Conservation (phyloP, 2,113 vertebrate genomes). For the Bombycilla garrulus region DNA sequence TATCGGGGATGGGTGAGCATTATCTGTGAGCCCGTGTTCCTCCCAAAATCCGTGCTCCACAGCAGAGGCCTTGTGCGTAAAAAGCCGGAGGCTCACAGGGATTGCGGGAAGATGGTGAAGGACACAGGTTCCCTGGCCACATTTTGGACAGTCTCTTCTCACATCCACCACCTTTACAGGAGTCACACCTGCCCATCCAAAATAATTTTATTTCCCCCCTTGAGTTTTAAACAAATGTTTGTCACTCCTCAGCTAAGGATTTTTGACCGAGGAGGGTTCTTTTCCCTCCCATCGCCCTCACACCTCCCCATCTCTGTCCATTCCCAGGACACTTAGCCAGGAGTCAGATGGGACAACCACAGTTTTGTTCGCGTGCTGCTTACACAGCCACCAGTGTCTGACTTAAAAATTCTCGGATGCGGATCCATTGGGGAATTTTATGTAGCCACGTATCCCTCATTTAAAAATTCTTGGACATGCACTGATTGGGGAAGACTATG, state of each 20-base stretch:
- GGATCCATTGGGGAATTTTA: background rate
- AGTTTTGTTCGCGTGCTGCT: too few relatives aligned
- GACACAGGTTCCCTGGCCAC: background rate
- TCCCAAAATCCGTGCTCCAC: rapidly evolving
- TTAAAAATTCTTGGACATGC: rapidly evolving
- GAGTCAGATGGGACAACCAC: rapidly evolving
- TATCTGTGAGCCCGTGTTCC: rapidly evolving
- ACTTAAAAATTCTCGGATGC: background rate
- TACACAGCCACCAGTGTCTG: rapidly evolving
- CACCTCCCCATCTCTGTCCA: rapidly evolving
- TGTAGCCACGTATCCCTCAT: rapidly evolving
- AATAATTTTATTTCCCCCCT: rapidly evolving
- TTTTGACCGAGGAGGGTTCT: rapidly evolving
- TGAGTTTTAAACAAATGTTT: background rate
- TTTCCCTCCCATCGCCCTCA: rapidly evolving
- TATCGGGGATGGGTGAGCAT: rapidly evolving
- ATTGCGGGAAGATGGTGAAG: rapidly evolving
- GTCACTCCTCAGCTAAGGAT: background rate
- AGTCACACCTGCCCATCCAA: rapidly evolving
- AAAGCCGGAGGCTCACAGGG: rapidly evolving
- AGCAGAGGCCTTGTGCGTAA: background rate
- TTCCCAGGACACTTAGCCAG: rapidly evolving
- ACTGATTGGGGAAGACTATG: rapidly evolving
- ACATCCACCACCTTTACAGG: rapidly evolving
- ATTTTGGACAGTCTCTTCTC: background rate